Evolutionary conservation across 2,797 vertebrate genomes (phyloP).

Genomic region (Sternarchorhynchus goeldii): DNA sequence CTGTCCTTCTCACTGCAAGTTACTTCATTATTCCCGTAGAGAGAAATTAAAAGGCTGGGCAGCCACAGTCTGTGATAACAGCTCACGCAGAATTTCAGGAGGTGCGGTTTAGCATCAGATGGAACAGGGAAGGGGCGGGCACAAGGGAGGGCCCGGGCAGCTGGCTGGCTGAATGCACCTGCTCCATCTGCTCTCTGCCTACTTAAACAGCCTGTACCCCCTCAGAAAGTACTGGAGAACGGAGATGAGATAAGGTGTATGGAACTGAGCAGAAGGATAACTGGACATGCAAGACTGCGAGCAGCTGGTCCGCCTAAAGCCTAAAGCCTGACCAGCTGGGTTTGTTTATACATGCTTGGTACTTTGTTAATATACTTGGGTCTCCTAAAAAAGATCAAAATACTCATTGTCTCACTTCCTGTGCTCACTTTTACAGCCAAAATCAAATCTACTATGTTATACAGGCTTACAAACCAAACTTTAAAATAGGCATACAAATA

Average conservation of each 20-base stretch:
- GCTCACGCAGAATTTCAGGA: not conserved
- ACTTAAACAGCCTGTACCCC: not conserved
- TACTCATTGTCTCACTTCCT: no score
- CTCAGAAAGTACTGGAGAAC: no score
- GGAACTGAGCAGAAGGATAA: no score
- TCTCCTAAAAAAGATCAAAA: no score
- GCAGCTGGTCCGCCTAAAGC: no score
- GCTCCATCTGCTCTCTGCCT: not conserved
- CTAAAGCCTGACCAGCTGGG: no score
- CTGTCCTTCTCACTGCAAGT: conserved; percentile 45
- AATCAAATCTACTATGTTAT: no score
- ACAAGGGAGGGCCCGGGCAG: not conserved
- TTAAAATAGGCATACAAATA: no score
- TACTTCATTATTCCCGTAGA: conserved; percentile 38
- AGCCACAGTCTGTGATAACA: conserved; percentile 30
- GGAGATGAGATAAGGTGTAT: not conserved
- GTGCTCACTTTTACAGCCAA: no score
- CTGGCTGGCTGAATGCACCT: not conserved
- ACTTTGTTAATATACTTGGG: no score
- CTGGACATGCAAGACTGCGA: no score
- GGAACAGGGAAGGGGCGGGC: not conserved
- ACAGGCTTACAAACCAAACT: not conserved
- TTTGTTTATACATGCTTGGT: no score
- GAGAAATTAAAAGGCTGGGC: conserved; percentile 32
- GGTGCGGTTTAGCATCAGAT: not conserved